Conservation (phyloP, 1,140 invertebrate species). For the Melanaphis sacchari region DNA sequence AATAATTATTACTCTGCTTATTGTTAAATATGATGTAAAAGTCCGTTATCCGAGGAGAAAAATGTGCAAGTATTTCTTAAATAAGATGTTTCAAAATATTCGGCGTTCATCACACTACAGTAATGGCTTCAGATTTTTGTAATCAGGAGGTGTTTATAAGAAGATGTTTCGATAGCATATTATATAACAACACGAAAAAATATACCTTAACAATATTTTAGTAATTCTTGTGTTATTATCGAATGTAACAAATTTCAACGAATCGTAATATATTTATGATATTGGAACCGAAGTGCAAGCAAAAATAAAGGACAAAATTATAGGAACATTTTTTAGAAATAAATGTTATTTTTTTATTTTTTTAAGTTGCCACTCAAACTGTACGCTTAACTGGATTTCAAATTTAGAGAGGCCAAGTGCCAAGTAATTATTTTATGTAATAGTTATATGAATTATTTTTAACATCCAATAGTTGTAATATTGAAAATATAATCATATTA, state of each 20-base stretch:
- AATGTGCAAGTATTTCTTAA: not conserved
- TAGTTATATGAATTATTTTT: not conserved
- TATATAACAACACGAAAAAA: not conserved
- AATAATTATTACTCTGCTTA: not conserved
- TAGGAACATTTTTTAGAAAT: not conserved
- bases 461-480: not conserved
- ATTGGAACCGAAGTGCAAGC: not conserved
- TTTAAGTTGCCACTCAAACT: too few species aligned
- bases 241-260: not conserved
- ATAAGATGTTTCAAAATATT: not conserved
- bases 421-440: not conserved
- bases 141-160: not conserved
- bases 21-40: not conserved
- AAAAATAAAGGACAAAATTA: not conserved
- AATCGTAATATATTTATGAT: too few species aligned
- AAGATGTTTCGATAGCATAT: not conserved
- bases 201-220: not conserved
- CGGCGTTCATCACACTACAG: not conserved
- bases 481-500: not conserved
- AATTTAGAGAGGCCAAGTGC: not conserved
- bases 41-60: too few species aligned
- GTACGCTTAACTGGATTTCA: not conserved
- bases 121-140: not conserved
- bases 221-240: not conserved
- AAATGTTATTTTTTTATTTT: too few species aligned